Base-by-base conservation (phyloP, 2,888 invertebrate genomes). In the Philopedon plagiatum region DNA sequence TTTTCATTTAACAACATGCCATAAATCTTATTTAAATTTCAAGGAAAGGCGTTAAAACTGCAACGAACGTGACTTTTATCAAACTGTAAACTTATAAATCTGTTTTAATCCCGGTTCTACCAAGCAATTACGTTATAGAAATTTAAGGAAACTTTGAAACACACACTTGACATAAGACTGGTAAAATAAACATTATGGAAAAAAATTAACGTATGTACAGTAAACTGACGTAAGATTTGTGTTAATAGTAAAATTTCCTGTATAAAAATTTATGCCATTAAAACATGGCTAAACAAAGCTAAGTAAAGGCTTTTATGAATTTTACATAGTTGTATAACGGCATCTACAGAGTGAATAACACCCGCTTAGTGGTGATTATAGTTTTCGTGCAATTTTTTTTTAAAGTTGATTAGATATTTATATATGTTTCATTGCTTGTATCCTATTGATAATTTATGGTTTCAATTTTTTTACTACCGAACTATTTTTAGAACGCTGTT, bases 231-330 rank as follows among this genome's bases (percentile, higher is more conserved):
- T 63, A 46, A 63, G 34, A 23, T 21, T 13, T 18, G 21, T 32
- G 32, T 63, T 34, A 63, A 34, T 51, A 37, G 37, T 51, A 32
- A 63, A 19, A 62, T 63, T 63, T 63, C 63, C 63, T 63, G 26
- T 19, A 63, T 34, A 63, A 51, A 49, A 49, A 62, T 49, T 32
- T 29, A 44, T 46, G 44, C 32, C 9, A 26, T 57, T 37, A 39
- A 39, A 37, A 1, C 15, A 26, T 13, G n/a, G 18, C 39, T 60
- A 60, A 41, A 60, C 60, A 60, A 60, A 60, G 39, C 41, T 21
- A 37, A 32, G 51, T 18, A 54, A 32, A 29, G 26, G 11, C 37
- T 57, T 57, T 51, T 15, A 51, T 29, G 29, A 54, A 54, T 54
- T 49, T 54, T 9, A 54, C 29, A 54, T 46, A 19, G 18, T 51